Evolutionary conservation across 2,113 vertebrate genomes (phyloP).

Genomic region (Archocentrus centrarchus): DNA sequence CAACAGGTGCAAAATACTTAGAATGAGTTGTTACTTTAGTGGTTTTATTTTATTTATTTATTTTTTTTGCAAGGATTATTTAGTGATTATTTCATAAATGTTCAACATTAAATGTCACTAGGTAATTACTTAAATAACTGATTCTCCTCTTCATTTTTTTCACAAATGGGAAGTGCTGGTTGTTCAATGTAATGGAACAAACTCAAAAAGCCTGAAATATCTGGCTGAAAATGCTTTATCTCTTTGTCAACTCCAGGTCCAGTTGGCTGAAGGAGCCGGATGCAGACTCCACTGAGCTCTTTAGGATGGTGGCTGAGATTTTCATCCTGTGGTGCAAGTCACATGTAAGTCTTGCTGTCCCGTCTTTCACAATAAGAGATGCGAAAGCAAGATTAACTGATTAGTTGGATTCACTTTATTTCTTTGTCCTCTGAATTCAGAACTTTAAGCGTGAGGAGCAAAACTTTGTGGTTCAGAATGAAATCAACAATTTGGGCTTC

Average conservation of each 20-base stretch:
- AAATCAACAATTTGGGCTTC: slow-evolving; percentile 98
- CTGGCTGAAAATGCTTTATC: background rate
- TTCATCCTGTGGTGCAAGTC: slow-evolving; percentile 99
- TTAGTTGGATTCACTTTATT: background rate
- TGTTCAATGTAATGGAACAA: background rate
- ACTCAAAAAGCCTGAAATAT: background rate
- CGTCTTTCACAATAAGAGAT: background rate
- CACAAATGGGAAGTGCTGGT: background rate
- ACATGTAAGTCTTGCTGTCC: slow-evolving; percentile 82
- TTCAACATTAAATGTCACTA: background rate
- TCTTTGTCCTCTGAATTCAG: slow-evolving; percentile 70
- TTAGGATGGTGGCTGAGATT: slow-evolving; percentile 97
- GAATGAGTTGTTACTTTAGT: background rate
- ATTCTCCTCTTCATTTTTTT: background rate
- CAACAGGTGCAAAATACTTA: slow-evolving; percentile 85
- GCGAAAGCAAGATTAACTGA: background rate
- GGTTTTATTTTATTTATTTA: no score
- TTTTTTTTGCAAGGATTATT: background rate
- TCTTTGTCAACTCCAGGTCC: slow-evolving; percentile 78
- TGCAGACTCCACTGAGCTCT: slow-evolving; percentile 91
- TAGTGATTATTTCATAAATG: background rate
- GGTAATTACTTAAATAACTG: background rate
- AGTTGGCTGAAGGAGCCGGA: slow-evolving; percentile 95
- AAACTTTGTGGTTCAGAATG: slow-evolving; percentile 99
- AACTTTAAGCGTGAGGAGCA: slow-evolving; percentile 99